Evolutionary conservation across 2,113 vertebrate species (phyloP), one percentile per base, ranked within the genome.

Genomic region (Albula goreensis): DNA sequence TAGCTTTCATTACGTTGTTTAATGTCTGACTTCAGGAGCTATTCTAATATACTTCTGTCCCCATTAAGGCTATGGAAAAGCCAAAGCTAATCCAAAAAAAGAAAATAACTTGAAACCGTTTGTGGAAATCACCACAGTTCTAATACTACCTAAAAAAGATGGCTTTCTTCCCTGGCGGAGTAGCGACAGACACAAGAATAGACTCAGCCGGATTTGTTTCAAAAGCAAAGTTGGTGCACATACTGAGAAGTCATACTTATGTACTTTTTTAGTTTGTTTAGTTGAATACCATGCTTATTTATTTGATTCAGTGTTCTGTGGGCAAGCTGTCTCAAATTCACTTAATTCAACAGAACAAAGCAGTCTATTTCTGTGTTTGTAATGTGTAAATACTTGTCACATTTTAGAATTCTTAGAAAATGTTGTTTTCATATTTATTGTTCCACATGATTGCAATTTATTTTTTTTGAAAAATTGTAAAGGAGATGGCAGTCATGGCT

Each of bases 371-470:
- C 31, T 79, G 41, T 50, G 9, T 79, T 79, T 17, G 50, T 49
- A 79, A 11, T 48, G 19, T 48, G 74, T 6, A 78, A 78, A 78
- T 78, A 78, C 25, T 78, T 78, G 60, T 66, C 41, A 78, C 6
- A 79, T 79, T 48, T 79, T 48, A 49, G 48, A 48, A 49, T 79
- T 50, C 17, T 49, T 50, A 48, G 41, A 50, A 74, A 10, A 31
- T 31, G 31, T 5, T 31, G n/a, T 74, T 74, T 31, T 70, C 60
- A 50, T 48, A 17, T 50, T 52, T 74, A 49, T 49, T 70, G n/a
- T 22, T 70, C 82, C 63, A 50, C 56, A 70, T 83, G 50, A 83
- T 66, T 48, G 82, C 82, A n/a, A 70, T 83, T 66, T 83, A 50
- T 66, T 83, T 53, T 63, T 83, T 60, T 83, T 83, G 70, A 49